Conservation (phyloP, 1,140 invertebrate genomes). For the Drosophila sucinea region DNA sequence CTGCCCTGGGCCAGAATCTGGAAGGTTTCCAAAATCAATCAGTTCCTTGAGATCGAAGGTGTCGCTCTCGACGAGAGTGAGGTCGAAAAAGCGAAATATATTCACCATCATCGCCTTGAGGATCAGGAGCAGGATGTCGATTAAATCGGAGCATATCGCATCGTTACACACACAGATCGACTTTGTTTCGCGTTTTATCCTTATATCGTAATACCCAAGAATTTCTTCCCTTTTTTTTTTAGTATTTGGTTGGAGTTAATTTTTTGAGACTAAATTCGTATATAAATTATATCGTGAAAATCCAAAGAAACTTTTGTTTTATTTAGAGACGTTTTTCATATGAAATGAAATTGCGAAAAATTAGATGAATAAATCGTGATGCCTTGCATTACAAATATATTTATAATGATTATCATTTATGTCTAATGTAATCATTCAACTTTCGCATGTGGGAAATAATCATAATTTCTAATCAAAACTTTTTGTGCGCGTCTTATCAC, state of each 20-base stretch:
- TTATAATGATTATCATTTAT: too few relatives aligned
- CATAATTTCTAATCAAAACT: too few relatives aligned
- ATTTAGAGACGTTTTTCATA: not conserved
- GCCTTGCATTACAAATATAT: too few relatives aligned
- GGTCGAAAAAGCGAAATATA: not conserved
- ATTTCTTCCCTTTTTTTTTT: not conserved
- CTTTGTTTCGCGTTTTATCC: conserved; percentile 7
- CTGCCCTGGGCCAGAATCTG: conserved; percentile 32
- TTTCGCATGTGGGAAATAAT: too few relatives aligned
- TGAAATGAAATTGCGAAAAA: too few relatives aligned
- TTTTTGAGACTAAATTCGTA: conserved; percentile 12
- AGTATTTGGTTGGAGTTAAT: conserved; percentile 8
- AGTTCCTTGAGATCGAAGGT: not conserved
- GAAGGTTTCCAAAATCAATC: conserved; percentile 4
- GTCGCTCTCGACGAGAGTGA: not conserved
- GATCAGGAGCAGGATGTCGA: conserved; percentile 30
- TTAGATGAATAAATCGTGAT: too few relatives aligned
- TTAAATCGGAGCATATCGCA: conserved; percentile 2
- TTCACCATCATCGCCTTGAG: not conserved
- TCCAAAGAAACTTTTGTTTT: not conserved
- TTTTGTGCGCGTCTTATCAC: not conserved
- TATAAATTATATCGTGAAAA: conserved; percentile 5
- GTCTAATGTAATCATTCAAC: too few relatives aligned
- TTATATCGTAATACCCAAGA: conserved; percentile 1
- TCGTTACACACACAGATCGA: not conserved